Conservation (phyloP, 2,113 vertebrate species). For the Amphiprion ocellaris region DNA sequence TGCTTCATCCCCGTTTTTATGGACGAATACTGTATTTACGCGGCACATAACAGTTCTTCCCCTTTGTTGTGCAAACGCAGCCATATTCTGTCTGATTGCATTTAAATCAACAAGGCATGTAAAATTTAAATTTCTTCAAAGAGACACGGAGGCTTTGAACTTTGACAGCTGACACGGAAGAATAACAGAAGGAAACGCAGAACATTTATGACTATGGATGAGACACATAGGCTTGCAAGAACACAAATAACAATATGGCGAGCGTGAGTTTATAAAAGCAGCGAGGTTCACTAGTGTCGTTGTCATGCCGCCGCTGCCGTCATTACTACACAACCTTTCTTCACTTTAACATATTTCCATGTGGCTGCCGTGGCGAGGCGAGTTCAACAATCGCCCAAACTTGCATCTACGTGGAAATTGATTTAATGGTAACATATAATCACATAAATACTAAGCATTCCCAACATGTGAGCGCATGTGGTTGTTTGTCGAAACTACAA, state of each 20-base stretch:
- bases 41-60: constrained; percentile 17
- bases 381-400: neutral
- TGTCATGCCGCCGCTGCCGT: constrained; percentile 3
- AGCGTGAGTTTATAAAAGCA: neutral
- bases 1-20: neutral
- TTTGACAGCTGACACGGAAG: constrained; percentile 76
- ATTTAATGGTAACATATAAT: neutral
- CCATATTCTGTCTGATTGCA: constrained; percentile 71
- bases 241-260: constrained; percentile 28
- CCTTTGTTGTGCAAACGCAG: constrained; percentile 74
- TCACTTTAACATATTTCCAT: neutral
- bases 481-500: constrained; percentile 28
- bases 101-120: constrained; percentile 71
- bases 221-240: constrained; percentile 51
- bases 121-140: constrained; percentile 79
- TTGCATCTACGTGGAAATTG: neutral
- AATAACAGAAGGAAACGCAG: constrained; percentile 64
- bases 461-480: neutral
- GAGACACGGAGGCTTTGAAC: constrained; percentile 79
- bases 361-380: neutral
- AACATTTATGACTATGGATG: constrained; percentile 74
- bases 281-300: neutral
- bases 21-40: constrained; percentile 59
- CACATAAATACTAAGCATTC: constrained; percentile 1
- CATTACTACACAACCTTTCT: neutral